Evolutionary conservation across 2,113 vertebrate species (phyloP), one percentile per base, ranked within the genome.

Genomic region (Propithecus coquereli): DNA sequence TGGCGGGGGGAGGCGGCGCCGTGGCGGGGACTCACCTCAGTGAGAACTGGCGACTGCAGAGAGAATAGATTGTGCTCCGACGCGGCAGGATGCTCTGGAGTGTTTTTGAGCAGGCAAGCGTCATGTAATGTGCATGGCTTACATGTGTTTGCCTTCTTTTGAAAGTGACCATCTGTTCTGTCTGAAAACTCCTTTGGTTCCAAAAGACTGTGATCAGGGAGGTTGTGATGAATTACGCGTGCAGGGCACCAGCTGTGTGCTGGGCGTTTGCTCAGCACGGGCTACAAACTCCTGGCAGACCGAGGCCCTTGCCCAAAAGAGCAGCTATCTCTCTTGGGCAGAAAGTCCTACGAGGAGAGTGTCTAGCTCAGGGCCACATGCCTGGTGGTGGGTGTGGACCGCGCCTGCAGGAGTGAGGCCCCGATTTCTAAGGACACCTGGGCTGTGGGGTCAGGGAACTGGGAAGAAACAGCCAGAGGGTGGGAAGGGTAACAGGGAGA

Each of bases 11-110:
- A 23, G 37, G 71, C n/a, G 32, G 70, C 8, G 54, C 9, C 45
- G 0, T 40, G 65, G n/a, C 0, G 0, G 25, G 71, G 25, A 12
- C 32, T 2, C 59, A 27, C 20, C 30, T 0, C 22, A 17, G 34
- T 3, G 8, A 25, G 54, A 32, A 12, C 17, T 1, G 1, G 7
- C 9, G 18, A 71, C 30, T 3, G 22, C 10, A 22, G 54, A 22
- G 54, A 20, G 54, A 57, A 57, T 22, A 22, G 54, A 25, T 6
- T 32, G 10, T 25, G 9, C 20, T 40, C 34, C 8, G 17, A 5
- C 6, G 5, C 16, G 20, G 16, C 0, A 5, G 37, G 81, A 63
- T 4, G 32, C 66, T 14, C 27, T 18, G 22, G 18, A 54, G n/a
- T 16, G 9, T 37, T 43, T 47, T 65, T 32, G 5, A 18, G 50